Conservation (phyloP, 2,797 vertebrate species). For the Myiotriccus ornatus region DNA sequence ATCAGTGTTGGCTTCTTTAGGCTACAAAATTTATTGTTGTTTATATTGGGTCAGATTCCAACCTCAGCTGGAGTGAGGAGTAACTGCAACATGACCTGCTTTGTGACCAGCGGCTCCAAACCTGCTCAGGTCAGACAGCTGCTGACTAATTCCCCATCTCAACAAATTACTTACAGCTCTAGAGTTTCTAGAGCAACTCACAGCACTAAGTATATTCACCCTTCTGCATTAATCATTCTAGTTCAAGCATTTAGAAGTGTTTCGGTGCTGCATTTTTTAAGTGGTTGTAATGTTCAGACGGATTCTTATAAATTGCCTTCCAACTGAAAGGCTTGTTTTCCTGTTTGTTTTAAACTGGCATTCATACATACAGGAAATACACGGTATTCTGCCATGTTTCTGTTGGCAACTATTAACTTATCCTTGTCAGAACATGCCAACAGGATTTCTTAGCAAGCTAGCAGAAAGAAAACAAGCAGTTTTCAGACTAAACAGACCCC, state of each 20-base stretch:
- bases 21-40: conserved; percentile 30
- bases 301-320: conserved; percentile 66
- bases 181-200: conserved; percentile 11
- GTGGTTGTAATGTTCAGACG: conserved; percentile 38
- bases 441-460: conserved; percentile 70
- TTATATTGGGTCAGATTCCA: conserved; percentile 29
- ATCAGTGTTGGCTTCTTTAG: background rate
- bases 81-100: background rate
- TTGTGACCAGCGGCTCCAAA: conserved; percentile 33
- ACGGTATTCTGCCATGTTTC: conserved; percentile 74
- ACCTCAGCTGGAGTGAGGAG: conserved; percentile 14
- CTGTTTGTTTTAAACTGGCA: conserved; percentile 72
- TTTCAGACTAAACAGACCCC: conserved; percentile 70
- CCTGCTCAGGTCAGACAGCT: conserved; percentile 20
- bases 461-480: conserved; percentile 67
- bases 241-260: conserved; percentile 39
- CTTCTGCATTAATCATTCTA: conserved; percentile 31
- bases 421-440: conserved; percentile 75
- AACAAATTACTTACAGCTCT: conserved; percentile 11
- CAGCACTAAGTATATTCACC: background rate
- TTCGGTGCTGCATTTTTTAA: background rate
- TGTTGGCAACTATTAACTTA: conserved; percentile 73
- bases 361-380: conserved; percentile 71
- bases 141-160: conserved; percentile 39
- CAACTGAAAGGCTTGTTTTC: conserved; percentile 70